Conservation (phyloP, 1,140 invertebrate species). For the Drosophila kurseongensis region DNA sequence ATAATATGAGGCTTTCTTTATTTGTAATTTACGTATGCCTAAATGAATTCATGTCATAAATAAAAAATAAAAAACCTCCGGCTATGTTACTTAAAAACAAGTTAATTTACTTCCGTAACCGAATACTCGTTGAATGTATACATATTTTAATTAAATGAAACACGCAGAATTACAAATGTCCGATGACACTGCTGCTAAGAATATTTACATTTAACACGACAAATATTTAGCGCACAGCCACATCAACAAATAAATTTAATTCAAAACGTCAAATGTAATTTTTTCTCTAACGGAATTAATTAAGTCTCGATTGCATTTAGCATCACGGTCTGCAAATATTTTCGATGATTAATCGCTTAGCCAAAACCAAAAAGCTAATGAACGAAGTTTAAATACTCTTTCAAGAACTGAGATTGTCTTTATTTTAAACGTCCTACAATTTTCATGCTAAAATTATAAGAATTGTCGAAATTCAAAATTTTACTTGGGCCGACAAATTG, state of each 20-base stretch:
- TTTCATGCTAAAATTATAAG: background rate
- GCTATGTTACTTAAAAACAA: background rate
- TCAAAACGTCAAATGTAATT: slow-evolving; percentile 48
- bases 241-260: slow-evolving; percentile 33
- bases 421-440: background rate
- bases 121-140: background rate
- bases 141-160: background rate
- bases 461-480: background rate
- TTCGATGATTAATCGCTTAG: slow-evolving; percentile 69
- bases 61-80: too few species aligned
- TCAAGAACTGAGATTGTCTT: background rate
- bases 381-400: slow-evolving; percentile 28
- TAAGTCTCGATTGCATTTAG: slow-evolving; percentile 69
- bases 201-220: slow-evolving; percentile 11
- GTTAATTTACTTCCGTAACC: background rate
- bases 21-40: too few species aligned
- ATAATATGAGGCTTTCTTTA: too few species aligned
- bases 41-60: too few species aligned
- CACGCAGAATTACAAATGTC: background rate
- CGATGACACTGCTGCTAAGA: background rate
- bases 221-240: slow-evolving; percentile 29
- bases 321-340: slow-evolving; percentile 57
- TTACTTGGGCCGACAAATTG: background rate
- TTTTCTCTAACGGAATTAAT: slow-evolving; percentile 52
- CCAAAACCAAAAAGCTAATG: background rate